Conservation (phyloP, 2,888 invertebrate genomes). For the Yponomeuta evonymella region DNA sequence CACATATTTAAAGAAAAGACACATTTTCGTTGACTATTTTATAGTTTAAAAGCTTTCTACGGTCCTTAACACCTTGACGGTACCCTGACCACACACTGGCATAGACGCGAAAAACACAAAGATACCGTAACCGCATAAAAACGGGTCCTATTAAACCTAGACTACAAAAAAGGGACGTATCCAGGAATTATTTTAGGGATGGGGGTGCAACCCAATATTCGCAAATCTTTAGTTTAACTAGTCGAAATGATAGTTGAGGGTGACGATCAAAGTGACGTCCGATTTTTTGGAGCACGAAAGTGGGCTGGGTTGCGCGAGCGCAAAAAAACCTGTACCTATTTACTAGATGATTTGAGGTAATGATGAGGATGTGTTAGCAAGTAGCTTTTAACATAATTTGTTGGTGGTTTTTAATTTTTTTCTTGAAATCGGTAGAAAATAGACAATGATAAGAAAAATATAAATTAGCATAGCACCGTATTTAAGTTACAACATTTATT, state of each 20-base stretch:
- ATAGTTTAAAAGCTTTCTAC: too few species aligned
- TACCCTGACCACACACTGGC: too few species aligned
- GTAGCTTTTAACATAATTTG: neutral
- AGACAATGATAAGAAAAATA: neutral
- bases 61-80: too few species aligned
- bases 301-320: conserved; percentile 12
- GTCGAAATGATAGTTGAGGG: conserved; percentile 20
- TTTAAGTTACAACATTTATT: neutral
- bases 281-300: conserved; percentile 32
- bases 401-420: neutral
- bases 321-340: neutral
- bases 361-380: neutral
- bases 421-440: too few species aligned
- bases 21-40: too few species aligned
- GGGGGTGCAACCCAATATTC: neutral
- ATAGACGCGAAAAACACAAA: conserved; percentile 21
- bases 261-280: conserved; percentile 32
- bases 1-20: too few species aligned
- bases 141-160: too few species aligned
- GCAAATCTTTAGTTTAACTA: neutral
- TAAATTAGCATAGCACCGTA: neutral
- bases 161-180: neutral
- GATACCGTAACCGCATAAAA: too few species aligned
- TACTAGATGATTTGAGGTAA: conserved; percentile 1
- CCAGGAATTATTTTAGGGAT: neutral